phyloP scores from a whole-genome alignment of 2,888 invertebrate species.

The Ectobius pallidus region DNA sequence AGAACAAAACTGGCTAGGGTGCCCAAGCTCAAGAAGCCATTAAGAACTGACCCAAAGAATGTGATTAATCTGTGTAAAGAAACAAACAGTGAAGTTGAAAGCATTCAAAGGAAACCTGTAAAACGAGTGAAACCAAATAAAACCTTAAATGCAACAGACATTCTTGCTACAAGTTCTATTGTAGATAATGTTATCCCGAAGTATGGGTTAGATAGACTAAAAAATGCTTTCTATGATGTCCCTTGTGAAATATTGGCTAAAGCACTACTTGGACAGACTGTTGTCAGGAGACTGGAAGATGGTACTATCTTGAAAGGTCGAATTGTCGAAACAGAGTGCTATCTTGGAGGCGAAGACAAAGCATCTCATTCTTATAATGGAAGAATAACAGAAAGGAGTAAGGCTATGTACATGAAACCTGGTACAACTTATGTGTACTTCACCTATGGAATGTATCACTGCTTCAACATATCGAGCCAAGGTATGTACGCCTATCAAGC shows the following conservation, averaged over 20 bases:
- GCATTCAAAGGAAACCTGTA: no score
- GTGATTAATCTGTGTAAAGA: no score
- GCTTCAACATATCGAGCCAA: slow-evolving; percentile 73
- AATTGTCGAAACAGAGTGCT: slow-evolving; percentile 78
- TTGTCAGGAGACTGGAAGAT: slow-evolving; percentile 62
- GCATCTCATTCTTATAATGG: slow-evolving; percentile 67
- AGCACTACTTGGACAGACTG: slow-evolving; percentile 65
- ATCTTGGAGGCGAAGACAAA: slow-evolving; percentile 69
- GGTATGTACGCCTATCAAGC: slow-evolving; percentile 55
- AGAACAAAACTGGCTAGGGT: no score
- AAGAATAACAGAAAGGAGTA: slow-evolving; percentile 65
- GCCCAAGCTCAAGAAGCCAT: no score
- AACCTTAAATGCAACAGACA: background rate
- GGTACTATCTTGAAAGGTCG: slow-evolving; percentile 62
- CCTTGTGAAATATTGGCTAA: slow-evolving; percentile 61
- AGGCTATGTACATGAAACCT: slow-evolving; percentile 74
- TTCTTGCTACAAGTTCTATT: background rate
- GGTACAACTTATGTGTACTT: slow-evolving; percentile 75
- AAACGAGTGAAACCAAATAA: background rate
- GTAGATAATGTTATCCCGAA: background rate
- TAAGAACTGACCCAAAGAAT: no score
- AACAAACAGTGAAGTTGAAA: no score
- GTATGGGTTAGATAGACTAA: slow-evolving; percentile 26
- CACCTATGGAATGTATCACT: slow-evolving; percentile 77
- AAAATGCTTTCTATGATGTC: slow-evolving; percentile 54